Percentiles rank a stretch among this genome's conserved stretches.
These are phyloP conservation scores for Taenioides sp. DNA, from an alignment of 2,797 vertebrate species.

Conservation along the genomic window DNA sequence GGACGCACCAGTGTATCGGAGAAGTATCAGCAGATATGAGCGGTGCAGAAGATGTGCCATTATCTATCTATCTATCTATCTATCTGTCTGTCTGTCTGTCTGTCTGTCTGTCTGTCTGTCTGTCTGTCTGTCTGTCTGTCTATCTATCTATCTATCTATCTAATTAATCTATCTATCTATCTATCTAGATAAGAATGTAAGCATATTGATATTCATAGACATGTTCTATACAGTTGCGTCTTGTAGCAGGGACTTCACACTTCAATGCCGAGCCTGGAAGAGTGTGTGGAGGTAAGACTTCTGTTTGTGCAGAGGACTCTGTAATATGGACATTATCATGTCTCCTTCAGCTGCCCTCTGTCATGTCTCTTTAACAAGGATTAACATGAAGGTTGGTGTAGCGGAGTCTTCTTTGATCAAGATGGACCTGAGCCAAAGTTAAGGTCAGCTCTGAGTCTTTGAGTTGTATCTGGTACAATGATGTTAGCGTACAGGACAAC, in stretches of 20 bases:
- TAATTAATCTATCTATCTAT: too few relatives aligned
- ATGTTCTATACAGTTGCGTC: too few relatives aligned
- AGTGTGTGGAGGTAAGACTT: neutral
- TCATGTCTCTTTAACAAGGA: neutral
- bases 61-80: too few relatives aligned
- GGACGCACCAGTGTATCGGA: too few relatives aligned
- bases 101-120: too few relatives aligned
- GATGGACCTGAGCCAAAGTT: neutral
- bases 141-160: too few relatives aligned
- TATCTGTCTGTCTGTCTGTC: too few relatives aligned
- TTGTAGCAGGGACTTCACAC: neutral
- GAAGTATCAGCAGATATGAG: too few relatives aligned
- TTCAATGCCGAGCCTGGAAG: neutral
- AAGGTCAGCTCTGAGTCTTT: neutral
- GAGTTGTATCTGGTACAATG: neutral
- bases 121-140: too few relatives aligned
- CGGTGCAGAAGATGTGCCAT: too few relatives aligned
- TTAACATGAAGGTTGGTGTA: neutral
- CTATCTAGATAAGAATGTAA: too few relatives aligned
- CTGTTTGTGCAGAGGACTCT: neutral
- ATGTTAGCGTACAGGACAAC: neutral
- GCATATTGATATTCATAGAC: too few relatives aligned
- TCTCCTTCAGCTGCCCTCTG: neutral
- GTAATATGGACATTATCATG: neutral
- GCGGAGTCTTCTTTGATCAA: neutral